Conservation (phyloP, 2,797 vertebrate species). For the Poeciliopsis infans region DNA sequence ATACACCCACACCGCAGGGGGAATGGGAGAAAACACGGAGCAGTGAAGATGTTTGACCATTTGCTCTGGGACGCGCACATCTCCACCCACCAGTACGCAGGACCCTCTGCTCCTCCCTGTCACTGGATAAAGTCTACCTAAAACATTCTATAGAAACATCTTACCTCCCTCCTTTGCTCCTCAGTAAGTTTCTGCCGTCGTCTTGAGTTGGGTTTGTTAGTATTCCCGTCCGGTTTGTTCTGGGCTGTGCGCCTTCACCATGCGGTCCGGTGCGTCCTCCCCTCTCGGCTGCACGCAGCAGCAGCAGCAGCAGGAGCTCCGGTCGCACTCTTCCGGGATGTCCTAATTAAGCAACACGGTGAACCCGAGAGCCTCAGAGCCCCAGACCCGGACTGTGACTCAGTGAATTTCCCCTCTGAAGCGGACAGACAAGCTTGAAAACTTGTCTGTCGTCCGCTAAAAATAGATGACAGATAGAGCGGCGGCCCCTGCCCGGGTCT, state of each 20-base stretch:
- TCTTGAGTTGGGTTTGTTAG: slow-evolving; percentile 40
- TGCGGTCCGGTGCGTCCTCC: slow-evolving; percentile 57
- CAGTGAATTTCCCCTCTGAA: slow-evolving; percentile 45
- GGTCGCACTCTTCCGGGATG: slow-evolving; percentile 86
- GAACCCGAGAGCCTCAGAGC: slow-evolving; percentile 59
- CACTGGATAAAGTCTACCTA: background rate
- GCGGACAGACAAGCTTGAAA: slow-evolving; percentile 11
- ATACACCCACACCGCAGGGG: background rate
- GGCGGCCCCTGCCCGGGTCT: slow-evolving; percentile 10
- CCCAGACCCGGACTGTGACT: slow-evolving; percentile 52
- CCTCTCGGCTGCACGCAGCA: slow-evolving; percentile 80
- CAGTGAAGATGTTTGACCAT: background rate
- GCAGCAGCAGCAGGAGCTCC: slow-evolving; percentile 37
- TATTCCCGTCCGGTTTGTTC: slow-evolving; percentile 40
- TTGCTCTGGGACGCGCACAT: slow-evolving; percentile 14
- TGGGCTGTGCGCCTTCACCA: slow-evolving; percentile 35
- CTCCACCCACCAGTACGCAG: slow-evolving; percentile 33
- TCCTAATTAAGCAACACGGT: slow-evolving; percentile 89
- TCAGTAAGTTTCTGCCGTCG: slow-evolving; percentile 12
- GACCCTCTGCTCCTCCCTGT: background rate
- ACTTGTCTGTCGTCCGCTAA: slow-evolving; percentile 31
- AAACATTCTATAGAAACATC: slow-evolving; percentile 13
- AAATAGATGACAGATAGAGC: slow-evolving; percentile 53
- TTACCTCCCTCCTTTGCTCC: slow-evolving; percentile 52
- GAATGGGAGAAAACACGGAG: background rate